Evolutionary conservation across 37 sponge, comb jelly and placozoan genomes (phyloP).

Genomic region (Lycopodina hypogea): DNA sequence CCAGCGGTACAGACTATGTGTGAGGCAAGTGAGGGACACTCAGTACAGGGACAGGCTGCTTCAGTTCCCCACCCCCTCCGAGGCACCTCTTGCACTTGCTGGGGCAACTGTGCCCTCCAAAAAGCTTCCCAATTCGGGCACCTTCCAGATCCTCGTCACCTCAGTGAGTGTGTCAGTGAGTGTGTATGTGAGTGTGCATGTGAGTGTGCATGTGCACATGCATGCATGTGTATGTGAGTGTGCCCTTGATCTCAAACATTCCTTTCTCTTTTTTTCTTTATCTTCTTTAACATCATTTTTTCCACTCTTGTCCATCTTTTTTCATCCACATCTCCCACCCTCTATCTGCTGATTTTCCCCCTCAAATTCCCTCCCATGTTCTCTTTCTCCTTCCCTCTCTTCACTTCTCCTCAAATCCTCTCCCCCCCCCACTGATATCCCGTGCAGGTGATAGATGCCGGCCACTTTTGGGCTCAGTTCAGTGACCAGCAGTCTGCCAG

Average conservation of each 20-base stretch:
- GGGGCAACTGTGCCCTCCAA: not conserved
- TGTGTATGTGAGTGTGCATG: too few relatives aligned
- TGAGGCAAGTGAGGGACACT: conserved; percentile 12
- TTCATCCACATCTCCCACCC: too few relatives aligned
- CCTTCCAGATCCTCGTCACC: conserved; percentile 44
- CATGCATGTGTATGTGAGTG: too few relatives aligned
- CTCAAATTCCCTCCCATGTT: too few relatives aligned
- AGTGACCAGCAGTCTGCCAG: conserved; percentile 7
- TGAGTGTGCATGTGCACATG: too few relatives aligned
- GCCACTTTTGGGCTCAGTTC: conserved; percentile 86
- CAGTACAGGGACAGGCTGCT: not conserved
- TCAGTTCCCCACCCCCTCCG: not conserved
- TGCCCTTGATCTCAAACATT: too few relatives aligned
- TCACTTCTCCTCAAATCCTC: too few relatives aligned
- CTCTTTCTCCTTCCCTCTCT: too few relatives aligned
- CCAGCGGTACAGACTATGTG: not conserved
- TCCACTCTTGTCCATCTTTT: too few relatives aligned
- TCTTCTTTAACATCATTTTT: too few relatives aligned
- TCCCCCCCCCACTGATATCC: not conserved
- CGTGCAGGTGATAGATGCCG: conserved; percentile 60
- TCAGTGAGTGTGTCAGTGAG: conserved; percentile 24
- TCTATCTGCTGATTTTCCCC: too few relatives aligned
- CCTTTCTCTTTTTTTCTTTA: not conserved
- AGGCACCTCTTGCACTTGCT: too few relatives aligned
- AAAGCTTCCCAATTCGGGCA: conserved; percentile 45